Evolutionary conservation across 2,888 invertebrate species (phyloP), one percentile per base, ranked within the genome.

Genomic region (Heliconius aoede): DNA sequence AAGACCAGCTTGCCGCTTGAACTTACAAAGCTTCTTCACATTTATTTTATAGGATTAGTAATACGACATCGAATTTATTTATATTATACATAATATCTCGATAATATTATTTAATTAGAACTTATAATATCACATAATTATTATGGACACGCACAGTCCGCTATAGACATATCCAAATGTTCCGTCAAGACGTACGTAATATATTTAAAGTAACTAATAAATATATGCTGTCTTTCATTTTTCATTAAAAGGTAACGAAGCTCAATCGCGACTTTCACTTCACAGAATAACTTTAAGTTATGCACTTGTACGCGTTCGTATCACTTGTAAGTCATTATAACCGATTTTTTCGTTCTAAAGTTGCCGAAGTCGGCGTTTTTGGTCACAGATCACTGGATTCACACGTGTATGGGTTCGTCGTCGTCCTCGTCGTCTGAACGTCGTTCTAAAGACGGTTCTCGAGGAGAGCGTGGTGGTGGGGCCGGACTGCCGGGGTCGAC

Each of bases 331-430:
- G 81, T 81, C 80, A 80, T 79, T 80, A 40, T 78, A 75, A 69
- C 55, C 60, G 72, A 76, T 55, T 71, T 55, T 76, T 78, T 77
- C 68, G 72, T 73, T 73, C 67, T 71, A 46, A 74, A 75, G 40
- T 58, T 73, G 71, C 65, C 36, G 72, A 68, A 69, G 40, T 61
- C 32, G 26, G 15, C 58, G 18, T 72, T 74, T 76, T 78, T 72
- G 71, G 72, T 79, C 74, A 78, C 79, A 77, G 32, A 74, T 80
- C 82, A 83, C 85, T 83, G 82, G 77, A 78, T 79, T 90, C 93
- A 96, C 83, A 96, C 96, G 85, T 96, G 95, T 84, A 96, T 96
- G 40, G 96, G 94, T 85, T 96, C 96, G 79, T 96, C 96, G 80
- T 95, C 96, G 73, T 95, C 95, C 73, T 95, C 95, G 40, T 94